Percentiles rank a stretch among this genome's conserved stretches.
Evolutionary conservation across 1,140 invertebrate genomes (phyloP).

Genomic region (Bombus balteatus): DNA sequence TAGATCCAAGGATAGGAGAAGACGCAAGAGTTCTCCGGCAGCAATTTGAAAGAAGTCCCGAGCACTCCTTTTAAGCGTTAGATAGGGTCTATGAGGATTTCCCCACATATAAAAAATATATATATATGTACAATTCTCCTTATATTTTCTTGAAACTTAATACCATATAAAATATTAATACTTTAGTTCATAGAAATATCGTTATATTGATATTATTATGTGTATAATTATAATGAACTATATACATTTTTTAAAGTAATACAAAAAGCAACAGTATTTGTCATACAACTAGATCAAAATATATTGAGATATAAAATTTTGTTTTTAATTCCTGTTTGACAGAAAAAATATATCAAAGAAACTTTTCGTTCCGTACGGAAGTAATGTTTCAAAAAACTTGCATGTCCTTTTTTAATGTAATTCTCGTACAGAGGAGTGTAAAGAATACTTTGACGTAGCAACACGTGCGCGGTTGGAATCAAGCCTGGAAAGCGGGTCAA

Average conservation of each 20-base stretch:
- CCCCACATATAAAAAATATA: too few species aligned
- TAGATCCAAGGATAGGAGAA: too few species aligned
- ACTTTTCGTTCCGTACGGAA: not conserved
- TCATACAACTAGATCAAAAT: not conserved
- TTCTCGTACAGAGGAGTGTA: not conserved
- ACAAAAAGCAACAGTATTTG: not conserved
- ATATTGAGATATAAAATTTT: not conserved
- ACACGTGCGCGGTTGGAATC: not conserved
- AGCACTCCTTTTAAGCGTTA: too few species aligned
- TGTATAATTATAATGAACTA: too few species aligned
- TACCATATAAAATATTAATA: not conserved
- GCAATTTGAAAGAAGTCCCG: too few species aligned
- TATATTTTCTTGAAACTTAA: not conserved
- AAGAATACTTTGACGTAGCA: not conserved
- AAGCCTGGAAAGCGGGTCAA: not conserved
- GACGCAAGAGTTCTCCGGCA: too few species aligned
- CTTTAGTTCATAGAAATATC: not conserved
- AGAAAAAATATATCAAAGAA: not conserved
- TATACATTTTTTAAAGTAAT: too few species aligned
- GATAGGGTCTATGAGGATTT: too few species aligned
- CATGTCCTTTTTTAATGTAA: conserved; percentile 3
- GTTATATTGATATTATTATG: not conserved
- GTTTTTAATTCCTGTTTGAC: not conserved
- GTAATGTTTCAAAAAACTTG: conserved; percentile 10
- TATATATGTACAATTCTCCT: too few species aligned